Base-by-base conservation (phyloP, 2,113 vertebrate genomes). In the Oncorhynchus clarkii region DNA sequence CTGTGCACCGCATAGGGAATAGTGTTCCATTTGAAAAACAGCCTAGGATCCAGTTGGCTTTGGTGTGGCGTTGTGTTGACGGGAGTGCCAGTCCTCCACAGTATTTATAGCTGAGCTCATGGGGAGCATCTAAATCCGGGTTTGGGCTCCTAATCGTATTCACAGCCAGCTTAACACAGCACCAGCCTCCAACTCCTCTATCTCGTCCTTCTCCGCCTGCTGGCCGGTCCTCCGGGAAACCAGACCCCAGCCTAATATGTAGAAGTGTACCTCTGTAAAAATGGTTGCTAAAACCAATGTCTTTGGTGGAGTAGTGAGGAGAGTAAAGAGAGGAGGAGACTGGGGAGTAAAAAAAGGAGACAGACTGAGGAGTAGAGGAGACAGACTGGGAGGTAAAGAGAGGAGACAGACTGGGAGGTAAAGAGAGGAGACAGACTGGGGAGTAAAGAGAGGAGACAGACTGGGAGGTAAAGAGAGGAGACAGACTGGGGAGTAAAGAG, bases 91-190 rank as follows among this genome's bases (percentile, higher is more conserved):
- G 51, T 18, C 51, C 51, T 54, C 51, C 51, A 76, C 71, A 83
- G 85, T 91, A 85, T 87, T 90, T 85, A 67, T 82, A 34, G 45
- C 86, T 60, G 27, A 31, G 27, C 84, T 88, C 62, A 82, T 84
- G 57, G 84, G 22, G 51, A 68, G 67, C 1, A 67, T 66, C 71
- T 90, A 66, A 82, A 86, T n/a, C 79, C 73, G 14, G 24, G 24
- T 80, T 89, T 54, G 48, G 70, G 22, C 78, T 26, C 84, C 74
- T 77, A 80, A 88, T 79, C 73, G 86, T 84, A 90, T 89, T 69
- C 45, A 80, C 67, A 83, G 78, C 67, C 73, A 89, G 65, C 2
- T 82, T 45, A 45, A 45, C 39, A 45, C 39, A 45, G 39, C 9
- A 11, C 39, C 39, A 45, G 57, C 87, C 84, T 85, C 85, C 83